Percentiles rank a stretch among this genome's conserved stretches.
These are phyloP conservation scores for Standfussiana lucernea DNA, from an alignment of 2,888 invertebrate genomes.

Conservation along the genomic window DNA sequence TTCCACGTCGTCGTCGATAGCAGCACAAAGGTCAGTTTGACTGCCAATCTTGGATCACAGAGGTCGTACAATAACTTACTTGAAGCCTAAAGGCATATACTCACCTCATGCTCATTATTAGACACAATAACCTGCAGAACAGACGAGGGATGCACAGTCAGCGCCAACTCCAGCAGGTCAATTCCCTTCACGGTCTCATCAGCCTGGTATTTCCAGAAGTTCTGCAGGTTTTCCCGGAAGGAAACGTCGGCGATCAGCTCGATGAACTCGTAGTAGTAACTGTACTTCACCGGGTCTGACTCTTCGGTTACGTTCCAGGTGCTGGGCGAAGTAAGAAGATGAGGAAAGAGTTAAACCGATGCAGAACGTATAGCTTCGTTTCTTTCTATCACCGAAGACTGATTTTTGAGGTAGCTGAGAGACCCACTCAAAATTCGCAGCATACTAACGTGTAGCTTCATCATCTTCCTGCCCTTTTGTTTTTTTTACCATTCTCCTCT, in stretches of 20 bases:
- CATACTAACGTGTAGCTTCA: too few relatives aligned
- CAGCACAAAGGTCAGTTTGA: neutral
- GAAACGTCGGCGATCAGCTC: slow-evolving; percentile 86
- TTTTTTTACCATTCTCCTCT: too few relatives aligned
- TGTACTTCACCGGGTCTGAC: slow-evolving; percentile 77
- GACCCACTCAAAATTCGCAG: neutral
- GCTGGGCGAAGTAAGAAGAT: slow-evolving; percentile 66
- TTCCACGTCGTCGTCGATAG: too few relatives aligned
- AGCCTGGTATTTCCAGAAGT: slow-evolving; percentile 93
- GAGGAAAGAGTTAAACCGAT: neutral
- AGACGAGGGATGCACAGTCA: slow-evolving; percentile 85
- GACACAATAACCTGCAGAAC: slow-evolving; percentile 77
- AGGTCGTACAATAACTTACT: neutral
- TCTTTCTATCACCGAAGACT: neutral
- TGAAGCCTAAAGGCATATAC: neutral
- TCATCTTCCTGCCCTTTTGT: too few relatives aligned
- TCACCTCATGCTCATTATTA: slow-evolving; percentile 72
- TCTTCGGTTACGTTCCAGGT: slow-evolving; percentile 86
- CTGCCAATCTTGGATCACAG: neutral
- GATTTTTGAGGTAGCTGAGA: neutral
- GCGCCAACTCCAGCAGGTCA: slow-evolving; percentile 91
- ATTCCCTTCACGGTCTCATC: slow-evolving; percentile 89
- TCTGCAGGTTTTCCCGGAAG: slow-evolving; percentile 90
- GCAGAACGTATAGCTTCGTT: neutral
- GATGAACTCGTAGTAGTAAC: slow-evolving; percentile 85